These are phyloP conservation scores for Tenthredo livida DNA, from an alignment of 2,888 invertebrate species.

Conservation along the genomic window DNA sequence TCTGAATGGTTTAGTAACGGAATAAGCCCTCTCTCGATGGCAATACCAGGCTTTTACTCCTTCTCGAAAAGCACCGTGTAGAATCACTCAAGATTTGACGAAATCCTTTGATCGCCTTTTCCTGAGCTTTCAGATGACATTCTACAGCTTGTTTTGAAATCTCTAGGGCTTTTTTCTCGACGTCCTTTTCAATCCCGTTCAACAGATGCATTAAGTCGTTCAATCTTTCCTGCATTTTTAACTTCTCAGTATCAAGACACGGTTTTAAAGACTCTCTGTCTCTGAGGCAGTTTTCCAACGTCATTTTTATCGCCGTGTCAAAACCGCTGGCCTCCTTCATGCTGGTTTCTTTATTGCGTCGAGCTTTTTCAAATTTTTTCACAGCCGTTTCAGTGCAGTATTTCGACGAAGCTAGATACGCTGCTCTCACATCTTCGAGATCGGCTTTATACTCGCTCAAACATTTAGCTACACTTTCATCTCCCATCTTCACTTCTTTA, in stretches of 20 bases:
- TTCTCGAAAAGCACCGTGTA: background rate
- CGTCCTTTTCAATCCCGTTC: constrained; percentile 11
- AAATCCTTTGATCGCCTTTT: constrained; percentile 27
- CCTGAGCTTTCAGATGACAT: constrained; percentile 23
- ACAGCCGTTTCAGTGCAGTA: constrained; percentile 53
- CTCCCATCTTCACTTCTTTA: background rate
- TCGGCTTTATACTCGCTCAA: constrained; percentile 47
- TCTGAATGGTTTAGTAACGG: background rate
- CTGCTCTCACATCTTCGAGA: constrained; percentile 20
- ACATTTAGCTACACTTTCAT: constrained; percentile 15
- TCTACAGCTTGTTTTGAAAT: constrained; percentile 10
- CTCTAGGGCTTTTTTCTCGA: constrained; percentile 1
- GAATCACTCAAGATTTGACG: constrained; percentile 18
- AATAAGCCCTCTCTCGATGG: background rate
- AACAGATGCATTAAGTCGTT: constrained; percentile 18
- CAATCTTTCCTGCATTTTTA: constrained; percentile 28
- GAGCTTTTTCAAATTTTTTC: constrained; percentile 41
- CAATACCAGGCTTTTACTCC: background rate
- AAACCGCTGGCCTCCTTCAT: constrained; percentile 41
- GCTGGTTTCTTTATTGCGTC: constrained; percentile 43
- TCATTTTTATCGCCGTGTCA: constrained; percentile 36
- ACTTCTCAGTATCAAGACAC: constrained; percentile 29
- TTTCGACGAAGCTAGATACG: constrained; percentile 46
- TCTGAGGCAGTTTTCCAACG: constrained; percentile 35
- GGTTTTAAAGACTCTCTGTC: constrained; percentile 43